phyloP scores from a whole-genome alignment of 2,797 vertebrate species.

The Loris lydekkerianus region DNA sequence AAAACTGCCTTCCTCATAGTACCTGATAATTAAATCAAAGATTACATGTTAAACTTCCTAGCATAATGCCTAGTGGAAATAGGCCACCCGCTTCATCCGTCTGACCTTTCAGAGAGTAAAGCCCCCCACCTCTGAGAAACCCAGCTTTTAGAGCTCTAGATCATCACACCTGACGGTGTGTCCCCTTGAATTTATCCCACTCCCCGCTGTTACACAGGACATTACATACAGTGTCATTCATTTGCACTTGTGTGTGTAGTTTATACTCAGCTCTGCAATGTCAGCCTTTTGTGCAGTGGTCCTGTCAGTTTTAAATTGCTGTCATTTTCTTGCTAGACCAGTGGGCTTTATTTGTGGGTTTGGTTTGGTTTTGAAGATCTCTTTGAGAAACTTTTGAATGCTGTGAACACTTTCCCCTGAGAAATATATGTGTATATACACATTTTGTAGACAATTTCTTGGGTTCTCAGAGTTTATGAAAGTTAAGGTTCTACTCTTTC shows the following conservation, averaged over 20 bases:
- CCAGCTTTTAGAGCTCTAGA: neutral
- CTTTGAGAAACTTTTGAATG: slow-evolving; percentile 21
- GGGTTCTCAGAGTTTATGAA: neutral
- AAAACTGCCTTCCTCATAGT: neutral
- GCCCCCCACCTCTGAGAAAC: neutral
- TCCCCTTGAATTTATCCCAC: neutral
- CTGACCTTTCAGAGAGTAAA: slow-evolving; percentile 37
- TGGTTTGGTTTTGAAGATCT: neutral
- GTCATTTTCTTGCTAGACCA: slow-evolving; percentile 18
- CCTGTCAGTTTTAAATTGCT: neutral
- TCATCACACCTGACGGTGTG: neutral
- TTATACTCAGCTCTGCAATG: neutral
- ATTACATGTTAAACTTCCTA: slow-evolving; percentile 17
- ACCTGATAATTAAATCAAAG: slow-evolving; percentile 15
- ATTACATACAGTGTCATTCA: neutral
- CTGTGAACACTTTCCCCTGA: neutral
- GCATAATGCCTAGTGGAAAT: neutral
- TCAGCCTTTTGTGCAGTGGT: neutral
- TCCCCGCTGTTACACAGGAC: neutral
- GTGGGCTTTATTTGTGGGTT: neutral
- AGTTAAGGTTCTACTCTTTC: neutral
- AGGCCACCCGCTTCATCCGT: neutral
- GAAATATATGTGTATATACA: neutral
- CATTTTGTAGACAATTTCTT: neutral
- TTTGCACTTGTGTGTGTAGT: neutral